phyloP scores from a whole-genome alignment of 2,113 vertebrate species.

The Prionailurus bengalensis region DNA sequence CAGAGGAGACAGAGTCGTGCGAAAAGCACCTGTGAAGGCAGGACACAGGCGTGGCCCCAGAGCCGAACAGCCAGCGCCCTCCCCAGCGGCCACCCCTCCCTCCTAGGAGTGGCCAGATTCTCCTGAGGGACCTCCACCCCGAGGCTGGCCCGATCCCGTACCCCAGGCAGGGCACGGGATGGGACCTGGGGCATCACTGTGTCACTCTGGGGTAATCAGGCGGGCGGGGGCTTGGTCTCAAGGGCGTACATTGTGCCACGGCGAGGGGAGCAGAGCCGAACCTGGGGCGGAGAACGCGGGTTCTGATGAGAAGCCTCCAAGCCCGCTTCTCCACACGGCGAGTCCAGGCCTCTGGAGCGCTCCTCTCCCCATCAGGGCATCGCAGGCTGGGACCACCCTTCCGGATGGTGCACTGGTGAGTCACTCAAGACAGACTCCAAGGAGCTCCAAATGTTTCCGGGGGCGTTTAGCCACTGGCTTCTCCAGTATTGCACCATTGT shows the following conservation, averaged over 20 bases:
- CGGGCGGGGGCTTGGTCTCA: neutral
- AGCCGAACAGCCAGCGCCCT: neutral
- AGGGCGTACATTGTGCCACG: neutral
- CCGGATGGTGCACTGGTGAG: neutral
- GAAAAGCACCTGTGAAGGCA: neutral
- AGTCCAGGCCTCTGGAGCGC: neutral
- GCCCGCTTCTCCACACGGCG: rapidly evolving
- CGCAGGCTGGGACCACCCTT: neutral
- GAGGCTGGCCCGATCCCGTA: neutral
- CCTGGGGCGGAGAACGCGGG: rapidly evolving
- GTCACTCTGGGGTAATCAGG: neutral
- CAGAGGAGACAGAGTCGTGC: neutral
- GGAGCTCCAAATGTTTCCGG: neutral
- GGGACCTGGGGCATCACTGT: neutral
- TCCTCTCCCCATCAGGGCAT: no score
- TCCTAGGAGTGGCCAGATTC: neutral
- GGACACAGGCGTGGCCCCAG: rapidly evolving
- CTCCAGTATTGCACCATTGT: neutral
- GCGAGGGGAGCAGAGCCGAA: neutral
- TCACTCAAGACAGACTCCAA: neutral
- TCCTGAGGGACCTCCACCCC: neutral
- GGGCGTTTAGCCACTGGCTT: neutral
- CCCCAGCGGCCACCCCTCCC: neutral
- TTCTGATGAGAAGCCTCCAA: neutral
- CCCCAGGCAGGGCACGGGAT: neutral